Evolutionary conservation across 2,797 vertebrate genomes (phyloP).

Genomic region (Morelia viridis): DNA sequence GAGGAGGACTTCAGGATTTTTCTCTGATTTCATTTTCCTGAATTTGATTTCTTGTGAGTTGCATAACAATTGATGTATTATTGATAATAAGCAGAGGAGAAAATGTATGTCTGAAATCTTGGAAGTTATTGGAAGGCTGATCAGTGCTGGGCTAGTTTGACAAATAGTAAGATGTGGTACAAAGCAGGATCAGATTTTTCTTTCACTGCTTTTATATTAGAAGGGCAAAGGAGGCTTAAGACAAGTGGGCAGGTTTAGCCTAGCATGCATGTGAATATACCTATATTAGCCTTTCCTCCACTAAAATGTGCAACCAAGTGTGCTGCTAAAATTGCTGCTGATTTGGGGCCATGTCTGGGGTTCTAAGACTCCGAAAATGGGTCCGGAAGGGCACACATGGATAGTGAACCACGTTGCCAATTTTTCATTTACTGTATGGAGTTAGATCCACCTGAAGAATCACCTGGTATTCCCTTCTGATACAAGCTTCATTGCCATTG

Average conservation of each 20-base stretch:
- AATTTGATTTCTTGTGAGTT: neutral
- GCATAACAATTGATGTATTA: neutral
- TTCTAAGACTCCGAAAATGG: neutral
- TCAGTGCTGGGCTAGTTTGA: neutral
- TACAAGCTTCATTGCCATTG: neutral
- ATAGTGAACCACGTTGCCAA: neutral
- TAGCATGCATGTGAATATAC: neutral
- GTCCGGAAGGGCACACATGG: neutral
- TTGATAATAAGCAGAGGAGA: neutral
- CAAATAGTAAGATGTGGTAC: neutral
- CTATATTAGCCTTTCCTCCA: neutral
- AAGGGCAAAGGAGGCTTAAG: neutral
- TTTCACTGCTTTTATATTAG: neutral
- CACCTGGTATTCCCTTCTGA: neutral
- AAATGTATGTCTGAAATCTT: neutral
- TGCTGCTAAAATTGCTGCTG: neutral
- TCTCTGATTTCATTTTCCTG: neutral
- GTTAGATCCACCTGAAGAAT: neutral
- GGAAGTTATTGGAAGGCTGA: neutral
- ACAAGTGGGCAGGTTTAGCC: neutral
- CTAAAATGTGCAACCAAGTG: neutral
- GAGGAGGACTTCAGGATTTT: neutral
- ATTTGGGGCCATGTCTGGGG: neutral
- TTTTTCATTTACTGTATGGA: neutral
- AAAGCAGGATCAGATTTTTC: neutral